Evolutionary conservation across 2,113 vertebrate species (phyloP), one percentile per base, ranked within the genome.

Genomic region (Rhombomys opimus): DNA sequence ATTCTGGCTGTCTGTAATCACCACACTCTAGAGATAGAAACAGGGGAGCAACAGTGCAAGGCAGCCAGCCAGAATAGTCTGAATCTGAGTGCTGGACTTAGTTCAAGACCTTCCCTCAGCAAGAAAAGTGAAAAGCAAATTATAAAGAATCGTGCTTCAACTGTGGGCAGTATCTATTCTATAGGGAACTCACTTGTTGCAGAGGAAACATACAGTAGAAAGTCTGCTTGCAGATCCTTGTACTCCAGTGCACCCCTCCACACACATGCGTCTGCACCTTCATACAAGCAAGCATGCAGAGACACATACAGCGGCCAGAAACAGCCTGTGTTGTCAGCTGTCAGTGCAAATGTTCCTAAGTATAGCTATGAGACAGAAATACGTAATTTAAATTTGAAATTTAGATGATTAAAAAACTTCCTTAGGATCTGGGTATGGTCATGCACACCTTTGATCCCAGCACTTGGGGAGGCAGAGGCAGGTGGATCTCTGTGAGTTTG

Each of bases 151-250:
- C 7, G 27, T 41, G 22, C 8, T 61, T 63, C 13, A 38, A 5
- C 3, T 84, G 12, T 61, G 57, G 80, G 70, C 81, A 90, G 23
- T 23, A 7, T 92, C 41, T 68, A 13, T 89, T 67, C 70, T 75
- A 32, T 59, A 90, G 87, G 15, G 95, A 95, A 78, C 15, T 4
- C 75, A 27, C 30, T 72, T 78, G 75, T 72, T 94, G 7, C 59
- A 67, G 63, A 76, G 50, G 32, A 80, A 91, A 52, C 82, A 50
- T 54, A 77, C 30, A 41, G 65, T 84, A 59, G 23, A 46, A 59
- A 96, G 10, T 11, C 59, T 67, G 50, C 75, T 41, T 94, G 41
- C 17, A 46, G 77, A 52, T 89, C 84, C 61, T 78, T 35, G 5
- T 38, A 14, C 6, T 82, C 35, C 35, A 14, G 1, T 82, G 30